Conservation (phyloP, 1,140 invertebrate species). For the Acromyrmex heyeri region DNA sequence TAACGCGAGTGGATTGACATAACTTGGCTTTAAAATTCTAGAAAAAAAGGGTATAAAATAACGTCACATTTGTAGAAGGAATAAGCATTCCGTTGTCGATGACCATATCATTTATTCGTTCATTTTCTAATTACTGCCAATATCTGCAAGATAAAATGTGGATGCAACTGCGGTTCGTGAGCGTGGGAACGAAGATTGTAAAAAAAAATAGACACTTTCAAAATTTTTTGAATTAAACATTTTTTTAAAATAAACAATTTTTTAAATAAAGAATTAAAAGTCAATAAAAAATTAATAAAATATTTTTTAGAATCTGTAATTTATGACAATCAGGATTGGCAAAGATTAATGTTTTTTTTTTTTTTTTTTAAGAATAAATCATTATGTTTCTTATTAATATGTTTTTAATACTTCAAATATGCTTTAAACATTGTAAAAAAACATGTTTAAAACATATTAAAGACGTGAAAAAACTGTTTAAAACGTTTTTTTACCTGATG, state of each 20-base stretch:
- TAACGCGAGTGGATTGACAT: conserved; percentile 7
- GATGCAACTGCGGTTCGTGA: neutral
- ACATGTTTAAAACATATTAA: too few relatives aligned
- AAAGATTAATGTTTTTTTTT: too few relatives aligned
- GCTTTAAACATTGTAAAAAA: too few relatives aligned
- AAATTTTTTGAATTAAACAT: neutral
- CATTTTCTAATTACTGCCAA: conserved; percentile 7
- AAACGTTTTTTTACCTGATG: too few relatives aligned
- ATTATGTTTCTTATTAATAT: too few relatives aligned
- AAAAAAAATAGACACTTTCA: neutral
- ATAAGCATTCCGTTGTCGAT: conserved; percentile 16
- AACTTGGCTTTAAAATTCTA: conserved; percentile 10
- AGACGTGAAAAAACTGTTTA: too few relatives aligned
- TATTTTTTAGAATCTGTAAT: neutral
- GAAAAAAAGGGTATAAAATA: neutral
- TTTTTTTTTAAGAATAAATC: too few relatives aligned
- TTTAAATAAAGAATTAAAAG: neutral
- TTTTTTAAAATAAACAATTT: neutral
- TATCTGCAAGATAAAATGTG: conserved; percentile 2
- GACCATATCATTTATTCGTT: neutral
- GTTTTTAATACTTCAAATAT: too few relatives aligned
- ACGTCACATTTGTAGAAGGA: neutral
- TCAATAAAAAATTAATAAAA: neutral
- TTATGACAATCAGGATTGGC: neutral
- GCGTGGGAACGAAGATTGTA: neutral